Conservation (phyloP, 2,888 invertebrate genomes). For the Ptychoptera albimana region DNA sequence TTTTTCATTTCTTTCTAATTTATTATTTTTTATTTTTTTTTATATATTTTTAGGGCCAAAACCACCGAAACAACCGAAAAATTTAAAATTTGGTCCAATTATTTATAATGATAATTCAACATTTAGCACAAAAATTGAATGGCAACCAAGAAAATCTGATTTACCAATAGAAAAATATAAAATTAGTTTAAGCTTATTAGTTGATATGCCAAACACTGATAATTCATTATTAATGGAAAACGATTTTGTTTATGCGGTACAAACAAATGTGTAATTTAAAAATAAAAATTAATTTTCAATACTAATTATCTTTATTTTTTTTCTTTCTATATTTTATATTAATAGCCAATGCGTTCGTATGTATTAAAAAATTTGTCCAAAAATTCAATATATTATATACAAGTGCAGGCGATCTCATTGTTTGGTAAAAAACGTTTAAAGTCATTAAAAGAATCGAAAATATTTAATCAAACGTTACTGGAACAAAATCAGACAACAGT, state of each 20-base stretch:
- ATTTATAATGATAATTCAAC: slow-evolving; percentile 23
- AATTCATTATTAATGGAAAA: slow-evolving; percentile 23
- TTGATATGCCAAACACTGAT: slow-evolving; percentile 27
- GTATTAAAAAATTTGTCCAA: slow-evolving; percentile 48
- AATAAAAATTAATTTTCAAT: slow-evolving; percentile 3
- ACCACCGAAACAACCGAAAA: slow-evolving; percentile 24
- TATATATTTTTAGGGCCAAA: slow-evolving; percentile 20
- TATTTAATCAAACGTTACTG: slow-evolving; percentile 46
- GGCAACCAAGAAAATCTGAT: slow-evolving; percentile 55
- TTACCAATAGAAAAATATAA: slow-evolving; percentile 55
- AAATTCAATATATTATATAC: slow-evolving; percentile 58
- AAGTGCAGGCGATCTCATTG: slow-evolving; percentile 59
- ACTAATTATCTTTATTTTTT: slow-evolving; percentile 10
- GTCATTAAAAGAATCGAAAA: slow-evolving; percentile 51
- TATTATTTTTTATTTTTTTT: slow-evolving; percentile 1
- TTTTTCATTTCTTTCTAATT: neutral
- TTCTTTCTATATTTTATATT: slow-evolving; percentile 16
- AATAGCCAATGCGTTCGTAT: slow-evolving; percentile 43
- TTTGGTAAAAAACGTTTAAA: slow-evolving; percentile 50
- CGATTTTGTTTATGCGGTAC: slow-evolving; percentile 24
- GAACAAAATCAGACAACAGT: no score
- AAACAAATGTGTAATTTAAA: neutral
- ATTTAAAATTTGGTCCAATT: slow-evolving; percentile 18
- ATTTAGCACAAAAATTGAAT: slow-evolving; percentile 43
- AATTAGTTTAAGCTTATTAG: slow-evolving; percentile 54